phyloP scores from a whole-genome alignment of 2,113 vertebrate species.

The Dendropsophus ebraccatus region DNA sequence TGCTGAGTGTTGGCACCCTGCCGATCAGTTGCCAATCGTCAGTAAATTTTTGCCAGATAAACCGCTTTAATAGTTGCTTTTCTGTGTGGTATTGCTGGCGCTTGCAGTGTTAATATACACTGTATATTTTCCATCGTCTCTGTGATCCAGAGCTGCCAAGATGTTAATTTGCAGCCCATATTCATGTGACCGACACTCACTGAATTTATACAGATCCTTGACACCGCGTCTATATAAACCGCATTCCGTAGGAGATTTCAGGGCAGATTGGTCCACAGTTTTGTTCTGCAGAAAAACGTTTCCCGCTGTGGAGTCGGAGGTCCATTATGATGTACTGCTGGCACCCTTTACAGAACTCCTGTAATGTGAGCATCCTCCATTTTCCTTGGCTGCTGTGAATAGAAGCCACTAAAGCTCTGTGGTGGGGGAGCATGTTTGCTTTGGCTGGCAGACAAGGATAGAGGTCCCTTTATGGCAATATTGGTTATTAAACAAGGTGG shows the following conservation, averaged over 20 bases:
- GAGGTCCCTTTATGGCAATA: conserved; percentile 41
- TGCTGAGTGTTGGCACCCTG: too few species aligned
- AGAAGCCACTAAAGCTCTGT: background rate
- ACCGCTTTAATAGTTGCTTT: too few species aligned
- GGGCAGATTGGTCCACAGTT: background rate
- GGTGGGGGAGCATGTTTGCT: conserved; percentile 7
- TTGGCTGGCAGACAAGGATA: conserved; percentile 22
- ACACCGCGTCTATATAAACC: background rate
- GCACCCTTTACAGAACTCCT: background rate
- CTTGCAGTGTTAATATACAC: too few species aligned
- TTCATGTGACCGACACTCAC: background rate
- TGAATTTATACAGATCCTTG: background rate
- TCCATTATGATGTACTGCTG: background rate
- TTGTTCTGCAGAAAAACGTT: background rate
- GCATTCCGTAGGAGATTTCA: background rate
- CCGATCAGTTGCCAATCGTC: too few species aligned
- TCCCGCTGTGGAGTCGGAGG: background rate
- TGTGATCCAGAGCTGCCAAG: background rate
- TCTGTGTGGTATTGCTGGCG: too few species aligned
- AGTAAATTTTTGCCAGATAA: too few species aligned
- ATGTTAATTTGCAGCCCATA: background rate
- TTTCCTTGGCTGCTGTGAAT: conserved; percentile 37
- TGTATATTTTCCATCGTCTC: background rate
- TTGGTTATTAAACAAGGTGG: conserved; percentile 42
- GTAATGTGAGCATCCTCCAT: conserved; percentile 45